Conservation (phyloP, 2,797 vertebrate genomes). For the Mormyrops attenuatus region DNA sequence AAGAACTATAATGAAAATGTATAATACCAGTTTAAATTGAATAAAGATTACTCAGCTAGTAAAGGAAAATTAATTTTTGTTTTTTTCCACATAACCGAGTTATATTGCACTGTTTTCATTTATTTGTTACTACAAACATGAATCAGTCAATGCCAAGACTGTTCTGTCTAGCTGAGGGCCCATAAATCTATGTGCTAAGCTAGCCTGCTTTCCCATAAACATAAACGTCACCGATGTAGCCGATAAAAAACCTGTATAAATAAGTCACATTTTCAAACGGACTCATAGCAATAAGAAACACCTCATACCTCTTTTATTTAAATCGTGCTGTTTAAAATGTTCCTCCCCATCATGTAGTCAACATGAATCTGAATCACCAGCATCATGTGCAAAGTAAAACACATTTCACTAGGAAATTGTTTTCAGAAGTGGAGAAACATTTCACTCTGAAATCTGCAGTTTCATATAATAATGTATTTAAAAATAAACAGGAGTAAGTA, state of each 20-base stretch:
- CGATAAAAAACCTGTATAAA: not conserved
- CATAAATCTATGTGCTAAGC: not conserved
- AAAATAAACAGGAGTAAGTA: not conserved
- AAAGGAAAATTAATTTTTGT: not conserved
- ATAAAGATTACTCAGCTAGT: not conserved
- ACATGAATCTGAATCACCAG: not conserved
- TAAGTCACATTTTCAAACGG: not conserved
- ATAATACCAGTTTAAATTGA: not conserved
- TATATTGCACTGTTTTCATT: not conserved
- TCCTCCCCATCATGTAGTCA: not conserved
- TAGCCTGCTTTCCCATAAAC: not conserved
- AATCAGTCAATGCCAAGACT: not conserved
- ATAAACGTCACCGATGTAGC: not conserved
- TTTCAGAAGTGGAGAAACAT: not conserved
- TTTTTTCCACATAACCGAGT: not conserved
- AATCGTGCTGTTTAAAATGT: not conserved
- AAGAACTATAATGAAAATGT: not conserved
- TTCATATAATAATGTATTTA: not conserved
- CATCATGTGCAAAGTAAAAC: not conserved
- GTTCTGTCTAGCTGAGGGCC: not conserved
- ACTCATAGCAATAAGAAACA: not conserved
- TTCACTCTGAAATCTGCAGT: not conserved
- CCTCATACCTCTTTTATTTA: not conserved
- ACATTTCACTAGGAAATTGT: not conserved
- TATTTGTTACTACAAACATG: not conserved